Evolutionary conservation across 1,140 invertebrate genomes (phyloP).

Genomic region (Dreissena polymorpha): DNA sequence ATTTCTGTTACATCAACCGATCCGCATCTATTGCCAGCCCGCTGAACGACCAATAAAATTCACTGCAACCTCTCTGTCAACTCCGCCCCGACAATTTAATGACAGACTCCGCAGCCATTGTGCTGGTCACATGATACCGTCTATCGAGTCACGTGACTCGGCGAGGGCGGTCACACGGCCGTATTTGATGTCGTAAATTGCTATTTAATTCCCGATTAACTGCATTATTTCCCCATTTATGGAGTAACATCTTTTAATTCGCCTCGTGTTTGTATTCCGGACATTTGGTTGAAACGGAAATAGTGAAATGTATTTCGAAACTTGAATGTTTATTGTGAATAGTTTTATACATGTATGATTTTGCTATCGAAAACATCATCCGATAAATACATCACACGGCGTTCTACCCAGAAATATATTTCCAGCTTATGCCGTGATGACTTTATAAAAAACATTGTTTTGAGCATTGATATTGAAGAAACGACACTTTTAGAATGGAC

Average conservation of each 20-base stretch:
- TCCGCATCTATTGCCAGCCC: no score
- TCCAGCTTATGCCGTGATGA: no score
- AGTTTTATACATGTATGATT: constrained; percentile 1
- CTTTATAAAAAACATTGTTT: no score
- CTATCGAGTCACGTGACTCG: background rate
- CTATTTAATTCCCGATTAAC: constrained; percentile 4
- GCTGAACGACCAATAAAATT: no score
- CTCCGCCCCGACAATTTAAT: background rate
- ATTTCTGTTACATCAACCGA: no score
- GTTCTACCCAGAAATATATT: no score
- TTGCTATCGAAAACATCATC: no score
- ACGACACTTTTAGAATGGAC: no score
- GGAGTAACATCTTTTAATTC: background rate
- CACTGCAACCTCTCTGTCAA: background rate
- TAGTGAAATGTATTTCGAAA: background rate
- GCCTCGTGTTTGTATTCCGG: background rate
- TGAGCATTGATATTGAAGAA: no score
- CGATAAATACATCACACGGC: no score
- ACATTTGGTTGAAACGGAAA: background rate
- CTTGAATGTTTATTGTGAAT: background rate
- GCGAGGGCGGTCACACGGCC: background rate
- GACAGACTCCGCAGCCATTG: constrained; percentile 1
- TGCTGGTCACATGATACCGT: background rate
- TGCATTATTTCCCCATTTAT: background rate
- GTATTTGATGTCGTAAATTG: constrained; percentile 4